Evolutionary conservation across 1,140 invertebrate species (phyloP), one percentile per base, ranked within the genome.

Genomic region (Leucophenga varia): DNA sequence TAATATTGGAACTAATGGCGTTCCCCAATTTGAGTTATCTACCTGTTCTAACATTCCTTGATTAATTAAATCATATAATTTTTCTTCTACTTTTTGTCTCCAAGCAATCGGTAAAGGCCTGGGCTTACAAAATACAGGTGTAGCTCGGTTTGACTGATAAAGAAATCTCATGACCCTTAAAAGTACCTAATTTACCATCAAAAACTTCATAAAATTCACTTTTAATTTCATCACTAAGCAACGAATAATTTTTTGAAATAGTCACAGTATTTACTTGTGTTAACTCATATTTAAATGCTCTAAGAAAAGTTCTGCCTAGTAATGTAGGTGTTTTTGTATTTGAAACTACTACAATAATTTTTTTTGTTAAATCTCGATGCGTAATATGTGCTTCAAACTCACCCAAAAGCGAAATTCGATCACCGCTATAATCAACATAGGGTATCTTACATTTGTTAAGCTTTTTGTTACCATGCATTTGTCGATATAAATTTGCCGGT

Each of bases 1-100:
- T 14, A 50, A 54, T 0, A 74, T 61, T 3, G 61, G 56, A 2
- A 77, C 63, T 12, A 77, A 59, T 1, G 76, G 77, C 14, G 76
- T 56, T n/a, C 63, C 71, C 70, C 72, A 79, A 20, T 75, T 54
- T 10, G 59, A 61, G 12, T 43, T 35, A 14, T 57, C 39, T 5
- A 78, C 57, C 13, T 47, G 52, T 37, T 47, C 36, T n/a, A n/a
- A n/a, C n/a, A n/a, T n/a, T n/a, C n/a, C n/a, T n/a, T n/a, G n/a
- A n/a, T n/a, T n/a, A n/a, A n/a, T n/a, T n/a, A n/a, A n/a, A n/a
- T n/a, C n/a, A n/a, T n/a, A 42, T 3, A 52, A 65, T 8, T 61
- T 36, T 9, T 34, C 52, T 19, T 67, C 59, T 13, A 53, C 59
- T n/a, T n/a, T n/a, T n/a, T n/a, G n/a, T n/a, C n/a, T n/a, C n/a